These are phyloP conservation scores for Pogoniulus pusillus DNA, from an alignment of 2,797 vertebrate genomes.

Conservation along the genomic window DNA sequence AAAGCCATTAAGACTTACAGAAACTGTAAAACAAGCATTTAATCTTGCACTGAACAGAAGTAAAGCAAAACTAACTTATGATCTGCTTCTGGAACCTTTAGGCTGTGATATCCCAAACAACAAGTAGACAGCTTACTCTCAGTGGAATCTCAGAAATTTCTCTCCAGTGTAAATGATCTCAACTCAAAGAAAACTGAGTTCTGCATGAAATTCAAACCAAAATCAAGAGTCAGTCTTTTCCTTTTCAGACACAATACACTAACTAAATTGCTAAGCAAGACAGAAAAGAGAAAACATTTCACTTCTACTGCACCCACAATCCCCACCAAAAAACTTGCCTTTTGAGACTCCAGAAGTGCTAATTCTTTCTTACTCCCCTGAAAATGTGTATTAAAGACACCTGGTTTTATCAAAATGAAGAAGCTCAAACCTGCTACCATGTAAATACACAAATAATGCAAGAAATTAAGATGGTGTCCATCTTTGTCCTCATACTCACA, in stretches of 20 bases:
- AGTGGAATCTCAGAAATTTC: background rate
- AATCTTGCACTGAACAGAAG: background rate
- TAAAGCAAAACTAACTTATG: background rate
- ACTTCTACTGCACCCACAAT: background rate
- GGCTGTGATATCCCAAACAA: background rate
- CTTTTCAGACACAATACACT: background rate
- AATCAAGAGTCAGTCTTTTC: background rate
- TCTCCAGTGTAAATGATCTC: background rate
- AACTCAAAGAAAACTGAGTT: background rate
- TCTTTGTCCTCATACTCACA: too few relatives aligned
- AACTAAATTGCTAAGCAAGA: background rate
- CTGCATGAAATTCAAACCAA: background rate
- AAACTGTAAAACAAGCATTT: background rate
- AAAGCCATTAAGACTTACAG: background rate
- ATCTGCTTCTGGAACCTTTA: background rate
- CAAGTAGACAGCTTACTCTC: background rate
- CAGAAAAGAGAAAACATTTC: background rate
- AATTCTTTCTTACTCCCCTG: background rate
- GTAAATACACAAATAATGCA: accelerated
- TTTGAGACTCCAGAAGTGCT: background rate
- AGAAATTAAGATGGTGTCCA: background rate
- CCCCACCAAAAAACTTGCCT: background rate
- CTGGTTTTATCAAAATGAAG: background rate
- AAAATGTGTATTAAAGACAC: accelerated
- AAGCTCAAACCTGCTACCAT: background rate